Percentiles rank a stretch among this genome's conserved stretches.
phyloP scores from a whole-genome alignment of 2,888 invertebrate species.

The Mongoloraphidia duomilia region DNA sequence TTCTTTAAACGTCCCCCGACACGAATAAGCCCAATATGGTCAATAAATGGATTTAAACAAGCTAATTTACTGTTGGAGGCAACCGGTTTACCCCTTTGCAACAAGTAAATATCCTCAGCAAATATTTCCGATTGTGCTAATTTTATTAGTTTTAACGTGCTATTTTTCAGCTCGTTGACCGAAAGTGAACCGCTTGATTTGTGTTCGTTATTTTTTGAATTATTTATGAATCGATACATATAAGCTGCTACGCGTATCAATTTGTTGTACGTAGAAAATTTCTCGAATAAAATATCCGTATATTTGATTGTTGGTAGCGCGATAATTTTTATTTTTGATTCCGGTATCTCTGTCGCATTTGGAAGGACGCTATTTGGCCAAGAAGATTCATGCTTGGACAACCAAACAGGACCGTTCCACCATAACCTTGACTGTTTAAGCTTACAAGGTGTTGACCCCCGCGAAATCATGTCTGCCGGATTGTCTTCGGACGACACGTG shows the following conservation, averaged over 20 bases:
- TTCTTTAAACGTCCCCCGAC: slow-evolving; percentile 7
- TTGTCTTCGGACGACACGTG: not conserved
- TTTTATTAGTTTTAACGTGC: not conserved
- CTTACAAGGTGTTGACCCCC: not conserved
- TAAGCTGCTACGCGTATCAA: slow-evolving; percentile 1
- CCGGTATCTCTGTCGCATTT: too few species aligned
- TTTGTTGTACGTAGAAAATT: not conserved
- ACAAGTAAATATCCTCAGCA: not conserved
- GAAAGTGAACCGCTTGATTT: not conserved
- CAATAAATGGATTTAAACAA: slow-evolving; percentile 6
- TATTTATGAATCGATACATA: slow-evolving; percentile 1
- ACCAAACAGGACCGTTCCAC: not conserved
- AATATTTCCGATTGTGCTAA: not conserved
- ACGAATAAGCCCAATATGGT: slow-evolving; percentile 5
- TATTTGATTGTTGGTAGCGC: not conserved
- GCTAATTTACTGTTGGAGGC: not conserved
- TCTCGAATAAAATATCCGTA: not conserved
- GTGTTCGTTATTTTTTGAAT: not conserved
- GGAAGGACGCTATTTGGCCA: too few species aligned
- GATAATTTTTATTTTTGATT: not conserved
- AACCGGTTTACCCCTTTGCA: not conserved
- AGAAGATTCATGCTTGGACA: not conserved
- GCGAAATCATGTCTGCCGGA: not conserved
- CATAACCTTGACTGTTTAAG: not conserved
- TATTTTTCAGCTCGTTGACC: not conserved